Conservation (phyloP, 2,888 invertebrate genomes). For the Noctua janthe region DNA sequence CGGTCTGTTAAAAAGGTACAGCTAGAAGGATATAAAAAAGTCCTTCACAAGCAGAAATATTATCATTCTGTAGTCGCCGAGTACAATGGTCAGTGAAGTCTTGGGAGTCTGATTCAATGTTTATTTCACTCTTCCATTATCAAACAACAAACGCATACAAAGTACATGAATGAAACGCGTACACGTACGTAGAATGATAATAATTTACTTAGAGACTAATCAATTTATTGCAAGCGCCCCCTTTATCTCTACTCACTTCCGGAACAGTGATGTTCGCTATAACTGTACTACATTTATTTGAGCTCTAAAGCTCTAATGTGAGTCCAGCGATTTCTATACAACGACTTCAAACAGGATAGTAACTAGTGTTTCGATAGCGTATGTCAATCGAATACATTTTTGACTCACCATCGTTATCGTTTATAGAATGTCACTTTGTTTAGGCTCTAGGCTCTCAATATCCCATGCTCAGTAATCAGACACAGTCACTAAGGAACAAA, state of each 20-base stretch:
- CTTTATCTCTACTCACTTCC: neutral
- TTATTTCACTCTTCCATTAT: neutral
- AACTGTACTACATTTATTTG: conserved; percentile 7
- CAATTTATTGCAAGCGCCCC: conserved; percentile 27
- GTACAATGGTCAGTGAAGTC: too few relatives aligned
- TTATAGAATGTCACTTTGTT: neutral
- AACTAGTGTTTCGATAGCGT: neutral
- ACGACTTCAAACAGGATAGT: neutral
- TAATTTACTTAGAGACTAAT: conserved; percentile 23
- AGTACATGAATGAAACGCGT: neutral
- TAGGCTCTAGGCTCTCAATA: too few relatives aligned
- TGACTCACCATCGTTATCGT: neutral
- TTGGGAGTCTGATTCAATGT: neutral
- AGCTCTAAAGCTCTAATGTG: neutral
- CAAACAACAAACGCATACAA: neutral
- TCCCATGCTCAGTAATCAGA: neutral
- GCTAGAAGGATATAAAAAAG: too few relatives aligned
- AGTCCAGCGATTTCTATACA: neutral
- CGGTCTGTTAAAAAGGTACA: too few relatives aligned
- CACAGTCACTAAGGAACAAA: neutral
- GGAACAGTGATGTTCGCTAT: conserved; percentile 5
- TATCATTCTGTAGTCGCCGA: too few relatives aligned
- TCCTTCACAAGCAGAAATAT: neutral
- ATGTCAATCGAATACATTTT: neutral
- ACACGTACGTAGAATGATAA: conserved; percentile 14